Base-by-base conservation (phyloP, 2,888 invertebrate species). In the Anthoptus insignis region DNA sequence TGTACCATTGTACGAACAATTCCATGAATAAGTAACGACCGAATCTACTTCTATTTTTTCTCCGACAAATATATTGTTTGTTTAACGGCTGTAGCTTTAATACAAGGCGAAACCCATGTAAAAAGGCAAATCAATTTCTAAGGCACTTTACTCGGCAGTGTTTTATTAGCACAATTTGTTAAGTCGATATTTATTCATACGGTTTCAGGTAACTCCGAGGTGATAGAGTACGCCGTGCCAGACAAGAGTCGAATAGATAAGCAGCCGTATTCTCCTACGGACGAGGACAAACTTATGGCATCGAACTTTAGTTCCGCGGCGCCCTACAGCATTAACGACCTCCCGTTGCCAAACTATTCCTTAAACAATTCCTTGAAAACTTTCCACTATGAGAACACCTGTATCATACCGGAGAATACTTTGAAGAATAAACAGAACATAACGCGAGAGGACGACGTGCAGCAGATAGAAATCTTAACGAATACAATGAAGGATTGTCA, bases 291-390 rank as follows among this genome's bases (percentile, higher is more conserved):
- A 79, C 81, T 93, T 32, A 80, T 93, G 82, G 91, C 93, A 3
- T 90, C 87, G 13, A 89, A 82, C 66, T 92, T 87, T 75, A 90
- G 84, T 71, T 82, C 88, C 0, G 83, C 85, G 16, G 84, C 85
- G 2, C 83, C 89, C 0, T 92, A 89, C 71, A 87, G 79, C 71
- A 79, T 89, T 42, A 91, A 91, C 72, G 93, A 93, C 57, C 76
- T 95, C 49, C 94, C 94, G n/a, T 73, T 94, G 54, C 95, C 95
- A 2, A 95, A 95, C 77, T 95, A 94, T 77, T 94, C 94, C 32
- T 84, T 94, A 50, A 94, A 94, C 71, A 94, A 94, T 79, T 94
- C 94, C 6, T 81, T 94, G 3, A 91, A 92, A 69, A 93, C 92
- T 64, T 93, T 93, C 78, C 92, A 93, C 69, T 91, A 91, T 59